Evolutionary conservation across 2,113 vertebrate species (phyloP), one percentile per base, ranked within the genome.

Genomic region (Callipepla squamata): DNA sequence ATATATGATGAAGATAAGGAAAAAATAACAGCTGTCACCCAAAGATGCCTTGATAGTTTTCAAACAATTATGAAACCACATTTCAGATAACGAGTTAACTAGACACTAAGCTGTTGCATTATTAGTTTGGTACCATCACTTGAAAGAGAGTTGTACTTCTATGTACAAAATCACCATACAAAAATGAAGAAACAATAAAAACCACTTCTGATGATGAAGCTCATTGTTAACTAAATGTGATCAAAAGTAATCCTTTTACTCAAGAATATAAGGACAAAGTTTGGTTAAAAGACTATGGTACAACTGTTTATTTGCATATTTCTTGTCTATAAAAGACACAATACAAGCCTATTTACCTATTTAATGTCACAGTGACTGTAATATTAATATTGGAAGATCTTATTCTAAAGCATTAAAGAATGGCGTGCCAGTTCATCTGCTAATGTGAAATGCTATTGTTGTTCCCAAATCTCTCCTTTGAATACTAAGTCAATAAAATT

Each of bases 71-170:
- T 5, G 36, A 59, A 90, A 77, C 4, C 2, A 55, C 18, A 34
- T 62, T 85, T 63, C n/a, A 77, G 80, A 28, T 3, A 85, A 38
- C 0, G 0, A 32, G 7, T 38, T 77, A 80, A 63, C 22, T 77
- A 48, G 42, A 42, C 12, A 51, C 6, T 40, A 4, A 50, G 16
- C 50, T 72, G 6, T 55, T 88, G 30, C 21, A 67, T 50, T 34
- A 55, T 69, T 76, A 91, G 59, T 61, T 85, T 63, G 92, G 50
- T 73, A 90, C 65, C 63, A 88, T 92, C 76, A 74, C 30, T 53
- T 50, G 63, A 85, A 77, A 7, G 14, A 73, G 4, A 68, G 70
- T 44, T 3, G 4, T 51, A 53, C 2, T 2, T 61, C 26, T 58
- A 6, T 19, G 14, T 2, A 51, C 7, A 79, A 15, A 85, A 73